phyloP scores from a whole-genome alignment of 2,888 invertebrate genomes.

The Eurois occulta region DNA sequence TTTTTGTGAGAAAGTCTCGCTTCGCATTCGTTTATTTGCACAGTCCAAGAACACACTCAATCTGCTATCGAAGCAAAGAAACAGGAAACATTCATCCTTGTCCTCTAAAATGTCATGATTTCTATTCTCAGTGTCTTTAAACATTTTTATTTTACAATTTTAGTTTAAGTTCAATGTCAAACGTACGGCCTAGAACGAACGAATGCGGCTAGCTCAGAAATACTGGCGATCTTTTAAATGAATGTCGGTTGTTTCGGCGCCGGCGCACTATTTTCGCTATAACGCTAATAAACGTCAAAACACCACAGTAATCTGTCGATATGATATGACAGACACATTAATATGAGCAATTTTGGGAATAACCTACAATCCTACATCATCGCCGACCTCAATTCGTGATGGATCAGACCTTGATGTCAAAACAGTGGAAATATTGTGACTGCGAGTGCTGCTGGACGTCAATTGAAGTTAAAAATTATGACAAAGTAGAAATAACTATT shows the following conservation, averaged over 20 bases:
- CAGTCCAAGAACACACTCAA: constrained; percentile 37
- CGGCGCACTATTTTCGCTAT: constrained; percentile 52
- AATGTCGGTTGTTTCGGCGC: constrained; percentile 54
- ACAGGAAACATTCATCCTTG: constrained; percentile 68
- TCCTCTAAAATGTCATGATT: constrained; percentile 71
- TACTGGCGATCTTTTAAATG: constrained; percentile 60
- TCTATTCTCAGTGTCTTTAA: constrained; percentile 68
- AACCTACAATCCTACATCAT: constrained; percentile 33
- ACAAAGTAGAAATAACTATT: constrained; percentile 39
- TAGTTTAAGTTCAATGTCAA: constrained; percentile 84
- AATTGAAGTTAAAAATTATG: constrained; percentile 48
- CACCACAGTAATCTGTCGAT: constrained; percentile 57
- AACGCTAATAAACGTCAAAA: constrained; percentile 61
- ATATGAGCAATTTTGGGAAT: constrained; percentile 41
- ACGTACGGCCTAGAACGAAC: constrained; percentile 73
- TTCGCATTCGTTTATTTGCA: constrained; percentile 44
- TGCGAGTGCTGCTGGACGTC: constrained; percentile 19
- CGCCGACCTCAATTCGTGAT: constrained; percentile 47
- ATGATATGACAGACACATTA: constrained; percentile 53
- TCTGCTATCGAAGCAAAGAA: constrained; percentile 52
- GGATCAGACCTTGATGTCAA: constrained; percentile 52
- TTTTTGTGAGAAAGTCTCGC: constrained; percentile 31
- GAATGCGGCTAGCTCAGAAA: constrained; percentile 69
- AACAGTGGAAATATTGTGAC: constrained; percentile 40
- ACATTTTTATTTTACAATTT: constrained; percentile 72